Percentiles rank a stretch among this genome's conserved stretches.
phyloP scores from a whole-genome alignment of 2,113 vertebrate genomes.

The Centropus unirufus region DNA sequence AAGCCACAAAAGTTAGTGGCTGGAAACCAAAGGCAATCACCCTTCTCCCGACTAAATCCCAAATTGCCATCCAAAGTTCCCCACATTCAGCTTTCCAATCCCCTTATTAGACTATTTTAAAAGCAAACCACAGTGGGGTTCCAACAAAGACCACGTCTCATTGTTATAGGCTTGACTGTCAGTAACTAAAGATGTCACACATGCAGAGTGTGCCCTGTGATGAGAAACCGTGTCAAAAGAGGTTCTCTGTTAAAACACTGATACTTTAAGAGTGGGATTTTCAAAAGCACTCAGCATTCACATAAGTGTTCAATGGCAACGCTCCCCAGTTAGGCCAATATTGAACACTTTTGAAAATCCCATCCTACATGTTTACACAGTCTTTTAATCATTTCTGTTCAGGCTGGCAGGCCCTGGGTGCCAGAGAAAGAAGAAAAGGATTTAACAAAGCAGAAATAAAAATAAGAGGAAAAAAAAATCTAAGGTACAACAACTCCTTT shows the following conservation, averaged over 20 bases:
- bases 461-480: not conserved
- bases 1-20: slow-evolving; percentile 64
- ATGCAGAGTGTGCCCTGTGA: slow-evolving; percentile 61
- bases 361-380: slow-evolving; percentile 66
- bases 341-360: slow-evolving; percentile 70
- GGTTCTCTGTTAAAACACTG: slow-evolving; percentile 69
- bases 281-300: slow-evolving; percentile 67
- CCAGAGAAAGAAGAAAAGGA: slow-evolving; percentile 36
- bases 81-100: slow-evolving; percentile 58
- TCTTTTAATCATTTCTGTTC: slow-evolving; percentile 71
- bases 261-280: slow-evolving; percentile 67
- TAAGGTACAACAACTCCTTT: slow-evolving; percentile 21
- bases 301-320: slow-evolving; percentile 65
- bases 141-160: slow-evolving; percentile 58
- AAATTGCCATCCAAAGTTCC: slow-evolving; percentile 57
- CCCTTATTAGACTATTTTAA: slow-evolving; percentile 66
- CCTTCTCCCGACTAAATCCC: slow-evolving; percentile 66
- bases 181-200: slow-evolving; percentile 70
- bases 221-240: slow-evolving; percentile 63
- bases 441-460: slow-evolving; percentile 69
- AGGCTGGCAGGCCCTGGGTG: slow-evolving; percentile 47
- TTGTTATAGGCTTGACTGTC: slow-evolving; percentile 62
- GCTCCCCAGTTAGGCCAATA: slow-evolving; percentile 65
- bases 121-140: slow-evolving; percentile 56
- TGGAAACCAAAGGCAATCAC: slow-evolving; percentile 66